Conservation (phyloP, 2,888 invertebrate species). For the Choristoneura rosaceana region DNA sequence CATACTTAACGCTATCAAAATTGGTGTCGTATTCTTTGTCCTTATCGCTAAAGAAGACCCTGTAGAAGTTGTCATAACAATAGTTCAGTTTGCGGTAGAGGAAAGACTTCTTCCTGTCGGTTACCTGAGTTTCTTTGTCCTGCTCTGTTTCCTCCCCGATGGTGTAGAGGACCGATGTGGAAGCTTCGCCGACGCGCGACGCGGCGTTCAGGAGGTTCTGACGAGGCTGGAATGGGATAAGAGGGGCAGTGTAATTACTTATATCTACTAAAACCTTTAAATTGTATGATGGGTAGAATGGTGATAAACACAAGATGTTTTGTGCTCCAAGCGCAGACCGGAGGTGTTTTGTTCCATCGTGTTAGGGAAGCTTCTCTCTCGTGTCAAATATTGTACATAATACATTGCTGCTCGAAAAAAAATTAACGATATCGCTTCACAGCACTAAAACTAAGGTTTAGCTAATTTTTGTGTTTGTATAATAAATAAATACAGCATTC, state of each 20-base stretch:
- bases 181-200: conserved; percentile 98
- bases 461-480: no score
- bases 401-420: no score
- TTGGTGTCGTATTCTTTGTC: conserved; percentile 65
- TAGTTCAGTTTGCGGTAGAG: conserved; percentile 79
- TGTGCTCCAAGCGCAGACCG: no score
- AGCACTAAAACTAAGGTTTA: no score
- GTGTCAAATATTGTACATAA: no score
- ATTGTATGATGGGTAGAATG: no score
- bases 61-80: conserved; percentile 81
- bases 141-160: conserved; percentile 96
- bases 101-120: conserved; percentile 66
- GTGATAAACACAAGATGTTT: no score
- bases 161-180: conserved; percentile 95
- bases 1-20: conserved; percentile 55
- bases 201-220: conserved; percentile 98
- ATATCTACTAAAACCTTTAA: no score
- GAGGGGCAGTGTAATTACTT: background rate
- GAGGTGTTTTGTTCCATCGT: no score
- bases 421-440: no score
- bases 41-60: conserved; percentile 71
- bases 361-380: no score
- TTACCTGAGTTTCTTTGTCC: conserved; percentile 91
- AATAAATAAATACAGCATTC: no score
- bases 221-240: conserved; percentile 87